A percentile compares a stretch with the other conserved stretches of the same genome.
phyloP scores from a whole-genome alignment of 2,113 vertebrate species.

The Spheniscus mendiculus region DNA sequence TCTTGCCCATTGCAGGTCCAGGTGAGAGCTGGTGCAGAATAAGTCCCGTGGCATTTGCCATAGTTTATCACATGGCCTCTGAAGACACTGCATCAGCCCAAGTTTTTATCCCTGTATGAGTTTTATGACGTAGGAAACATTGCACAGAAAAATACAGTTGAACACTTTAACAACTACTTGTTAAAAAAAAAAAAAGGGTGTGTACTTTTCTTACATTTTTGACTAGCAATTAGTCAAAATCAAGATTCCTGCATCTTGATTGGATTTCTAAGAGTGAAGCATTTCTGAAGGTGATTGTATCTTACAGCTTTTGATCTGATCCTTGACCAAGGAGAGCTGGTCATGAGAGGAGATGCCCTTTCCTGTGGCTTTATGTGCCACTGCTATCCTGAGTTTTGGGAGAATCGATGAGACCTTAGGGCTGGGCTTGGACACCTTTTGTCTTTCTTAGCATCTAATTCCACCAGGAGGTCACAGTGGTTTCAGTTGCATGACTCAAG shows the following conservation, averaged over 20 bases:
- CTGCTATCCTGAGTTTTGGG: neutral
- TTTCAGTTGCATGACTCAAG: neutral
- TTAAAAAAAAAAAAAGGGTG: neutral
- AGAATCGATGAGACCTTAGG: neutral
- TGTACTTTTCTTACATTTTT: neutral
- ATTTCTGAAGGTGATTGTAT: neutral
- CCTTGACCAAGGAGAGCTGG: neutral
- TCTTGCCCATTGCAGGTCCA: neutral
- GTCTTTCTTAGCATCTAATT: neutral
- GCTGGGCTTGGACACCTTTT: neutral
- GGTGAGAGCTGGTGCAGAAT: neutral
- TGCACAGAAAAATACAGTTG: neutral
- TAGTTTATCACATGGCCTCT: neutral
- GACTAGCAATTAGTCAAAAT: neutral
- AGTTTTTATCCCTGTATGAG: neutral
- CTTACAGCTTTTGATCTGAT: neutral
- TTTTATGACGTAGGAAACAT: neutral
- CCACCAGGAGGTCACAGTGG: neutral
- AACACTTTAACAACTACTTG: neutral
- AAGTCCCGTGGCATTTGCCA: neutral
- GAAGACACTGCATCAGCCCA: neutral
- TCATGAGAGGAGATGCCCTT: neutral
- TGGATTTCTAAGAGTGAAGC: neutral
- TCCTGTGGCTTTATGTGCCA: neutral
- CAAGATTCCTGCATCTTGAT: neutral